Conservation (phyloP, 2,797 vertebrate genomes). For the Gobio occitaniae region DNA sequence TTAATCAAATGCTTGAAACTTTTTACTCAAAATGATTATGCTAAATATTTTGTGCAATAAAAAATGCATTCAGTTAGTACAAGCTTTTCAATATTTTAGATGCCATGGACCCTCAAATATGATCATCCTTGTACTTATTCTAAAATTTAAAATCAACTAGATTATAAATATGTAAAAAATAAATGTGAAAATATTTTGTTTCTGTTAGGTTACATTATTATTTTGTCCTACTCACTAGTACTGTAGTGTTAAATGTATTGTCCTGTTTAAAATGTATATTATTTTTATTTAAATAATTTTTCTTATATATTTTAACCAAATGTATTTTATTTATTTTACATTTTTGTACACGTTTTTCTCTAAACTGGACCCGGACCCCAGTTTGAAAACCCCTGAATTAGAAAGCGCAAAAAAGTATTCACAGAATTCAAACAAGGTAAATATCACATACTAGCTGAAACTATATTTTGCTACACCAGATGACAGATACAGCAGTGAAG, state of each 20-base stretch:
- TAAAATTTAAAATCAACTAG: not conserved
- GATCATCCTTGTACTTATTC: not conserved
- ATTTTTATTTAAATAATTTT: no score
- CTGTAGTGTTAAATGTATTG: no score
- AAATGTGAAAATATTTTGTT: no score
- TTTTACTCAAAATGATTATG: not conserved
- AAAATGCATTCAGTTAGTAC: not conserved
- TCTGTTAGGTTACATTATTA: no score
- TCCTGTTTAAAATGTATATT: no score
- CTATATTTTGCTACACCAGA: conserved; percentile 66
- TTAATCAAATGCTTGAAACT: not conserved
- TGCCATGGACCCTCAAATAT: not conserved
- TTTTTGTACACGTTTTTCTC: no score
- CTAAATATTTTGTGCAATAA: not conserved
- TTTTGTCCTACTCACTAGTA: no score
- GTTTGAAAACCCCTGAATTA: not conserved
- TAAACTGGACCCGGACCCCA: no score
- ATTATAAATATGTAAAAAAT: no score
- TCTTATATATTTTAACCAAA: no score
- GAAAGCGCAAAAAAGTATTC: no score
- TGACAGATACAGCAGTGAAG: conserved; percentile 80
- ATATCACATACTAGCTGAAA: not conserved
- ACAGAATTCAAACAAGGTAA: not conserved
- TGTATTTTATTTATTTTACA: no score
- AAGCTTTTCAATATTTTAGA: not conserved